Conservation (phyloP, 1,140 invertebrate species). For the Papilio dardanus region DNA sequence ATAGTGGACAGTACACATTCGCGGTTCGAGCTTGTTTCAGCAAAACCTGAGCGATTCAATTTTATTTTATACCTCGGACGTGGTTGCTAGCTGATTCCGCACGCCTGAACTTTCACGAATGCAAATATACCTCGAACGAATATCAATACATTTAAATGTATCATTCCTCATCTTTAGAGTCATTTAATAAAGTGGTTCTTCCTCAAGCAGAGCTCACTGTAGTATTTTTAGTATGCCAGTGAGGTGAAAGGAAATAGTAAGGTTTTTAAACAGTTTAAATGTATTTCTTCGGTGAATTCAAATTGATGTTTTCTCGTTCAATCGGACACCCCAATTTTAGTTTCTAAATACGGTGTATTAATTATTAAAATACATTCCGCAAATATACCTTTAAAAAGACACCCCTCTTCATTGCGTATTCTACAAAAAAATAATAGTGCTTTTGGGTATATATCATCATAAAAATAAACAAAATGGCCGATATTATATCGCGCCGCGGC, state of each 20-base stretch:
- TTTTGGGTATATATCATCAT: slow-evolving; percentile 67
- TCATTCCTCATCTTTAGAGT: not conserved
- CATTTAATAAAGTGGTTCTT: too few species aligned
- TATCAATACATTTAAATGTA: not conserved
- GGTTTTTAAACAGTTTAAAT: too few species aligned
- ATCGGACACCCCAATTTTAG: not conserved
- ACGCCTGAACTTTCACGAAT: not conserved
- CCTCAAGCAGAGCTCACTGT: too few species aligned
- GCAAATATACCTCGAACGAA: not conserved
- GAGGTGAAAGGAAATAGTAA: too few species aligned
- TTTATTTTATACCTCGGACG: slow-evolving; percentile 59
- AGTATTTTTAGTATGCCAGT: too few species aligned
- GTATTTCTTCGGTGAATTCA: not conserved
- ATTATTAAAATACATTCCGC: slow-evolving; percentile 19
- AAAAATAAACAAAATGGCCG: slow-evolving; percentile 72
- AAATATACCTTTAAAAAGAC: slow-evolving; percentile 5
- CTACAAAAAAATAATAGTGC: slow-evolving; percentile 63
- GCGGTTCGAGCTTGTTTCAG: slow-evolving; percentile 49
- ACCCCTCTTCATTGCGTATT: slow-evolving; percentile 51
- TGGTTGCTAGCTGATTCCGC: not conserved
- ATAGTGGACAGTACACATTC: slow-evolving; percentile 50
- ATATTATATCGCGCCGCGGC: slow-evolving; percentile 66
- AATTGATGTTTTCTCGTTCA: not conserved
- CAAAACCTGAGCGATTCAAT: slow-evolving; percentile 59
- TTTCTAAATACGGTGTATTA: not conserved